Percentiles rank a stretch among this genome's conserved stretches.
phyloP scores from a whole-genome alignment of 1,140 invertebrate genomes.

The Drosophila prosaltans region DNA sequence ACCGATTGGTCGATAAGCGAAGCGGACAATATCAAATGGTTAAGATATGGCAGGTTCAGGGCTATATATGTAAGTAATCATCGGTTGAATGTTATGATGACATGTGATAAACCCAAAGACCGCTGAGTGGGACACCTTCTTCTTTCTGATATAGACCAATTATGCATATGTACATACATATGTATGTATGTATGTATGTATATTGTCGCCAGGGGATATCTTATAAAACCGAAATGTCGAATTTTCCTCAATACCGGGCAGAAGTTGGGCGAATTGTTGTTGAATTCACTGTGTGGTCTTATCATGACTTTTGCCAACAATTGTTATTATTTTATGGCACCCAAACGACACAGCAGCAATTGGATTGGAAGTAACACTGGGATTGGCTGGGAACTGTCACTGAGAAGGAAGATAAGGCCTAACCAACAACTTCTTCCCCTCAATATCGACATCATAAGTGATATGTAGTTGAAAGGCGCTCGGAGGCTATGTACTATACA shows the following conservation, averaged over 20 bases:
- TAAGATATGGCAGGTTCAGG: not conserved
- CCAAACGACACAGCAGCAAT: slow-evolving; percentile 14
- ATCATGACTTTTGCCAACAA: not conserved
- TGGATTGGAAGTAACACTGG: slow-evolving; percentile 24
- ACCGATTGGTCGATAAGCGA: not conserved
- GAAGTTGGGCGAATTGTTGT: not conserved
- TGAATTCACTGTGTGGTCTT: not conserved
- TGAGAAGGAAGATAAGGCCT: slow-evolving; percentile 3
- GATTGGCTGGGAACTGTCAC: slow-evolving; percentile 8
- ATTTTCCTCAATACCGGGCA: slow-evolving; percentile 11
- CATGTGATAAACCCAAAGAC: slow-evolving; percentile 32
- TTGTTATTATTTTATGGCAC: slow-evolving; percentile 15
- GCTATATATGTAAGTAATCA: not conserved
- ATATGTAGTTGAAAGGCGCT: no score
- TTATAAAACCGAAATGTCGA: not conserved
- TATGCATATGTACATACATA: not conserved
- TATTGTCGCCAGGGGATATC: slow-evolving; percentile 24
- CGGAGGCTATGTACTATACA: no score
- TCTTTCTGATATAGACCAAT: slow-evolving; percentile 33
- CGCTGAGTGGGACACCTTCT: not conserved
- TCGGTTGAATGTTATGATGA: not conserved
- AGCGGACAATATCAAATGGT: not conserved
- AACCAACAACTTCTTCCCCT: not conserved
- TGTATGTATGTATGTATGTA: not conserved
- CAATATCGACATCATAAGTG: not conserved